These are phyloP conservation scores for Ctenosaura bakeri DNA, from an alignment of 2,797 vertebrate species.

Conservation along the genomic window DNA sequence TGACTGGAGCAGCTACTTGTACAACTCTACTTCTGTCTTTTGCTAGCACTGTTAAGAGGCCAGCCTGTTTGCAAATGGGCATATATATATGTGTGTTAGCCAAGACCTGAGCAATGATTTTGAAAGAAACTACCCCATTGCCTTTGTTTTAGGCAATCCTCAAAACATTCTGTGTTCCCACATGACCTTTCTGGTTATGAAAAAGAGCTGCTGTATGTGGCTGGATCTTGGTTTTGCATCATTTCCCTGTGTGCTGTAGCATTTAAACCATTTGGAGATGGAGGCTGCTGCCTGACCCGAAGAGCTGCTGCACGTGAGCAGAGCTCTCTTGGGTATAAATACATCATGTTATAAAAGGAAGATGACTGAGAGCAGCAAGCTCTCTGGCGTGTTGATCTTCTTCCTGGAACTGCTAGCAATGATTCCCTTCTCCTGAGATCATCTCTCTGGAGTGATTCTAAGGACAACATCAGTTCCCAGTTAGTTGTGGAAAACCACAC, in stretches of 20 bases:
- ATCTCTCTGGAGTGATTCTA: slow-evolving; percentile 10
- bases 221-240: not conserved
- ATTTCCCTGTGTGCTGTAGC: not conserved
- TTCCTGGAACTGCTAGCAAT: slow-evolving; percentile 65
- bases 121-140: not conserved
- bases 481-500: slow-evolving; percentile 26
- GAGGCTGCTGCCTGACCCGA: slow-evolving; percentile 2
- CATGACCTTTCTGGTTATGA: not conserved
- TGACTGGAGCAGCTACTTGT: not conserved
- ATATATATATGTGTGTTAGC: not conserved
- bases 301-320: slow-evolving; percentile 42
- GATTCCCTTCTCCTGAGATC: slow-evolving; percentile 69
- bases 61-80: not conserved
- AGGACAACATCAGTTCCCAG: slow-evolving; percentile 49
- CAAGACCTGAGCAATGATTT: not conserved
- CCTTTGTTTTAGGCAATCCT: not conserved
- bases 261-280: not conserved
- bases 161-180: not conserved
- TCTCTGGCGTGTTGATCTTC: slow-evolving; percentile 46
- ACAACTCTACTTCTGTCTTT: not conserved
- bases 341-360: slow-evolving; percentile 57
- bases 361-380: slow-evolving; percentile 41
- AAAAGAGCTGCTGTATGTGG: not conserved
- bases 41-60: not conserved
- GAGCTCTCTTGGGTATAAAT: slow-evolving; percentile 67